Evolutionary conservation across 2,888 invertebrate species (phyloP).

Genomic region (Adineta ricciae): DNA sequence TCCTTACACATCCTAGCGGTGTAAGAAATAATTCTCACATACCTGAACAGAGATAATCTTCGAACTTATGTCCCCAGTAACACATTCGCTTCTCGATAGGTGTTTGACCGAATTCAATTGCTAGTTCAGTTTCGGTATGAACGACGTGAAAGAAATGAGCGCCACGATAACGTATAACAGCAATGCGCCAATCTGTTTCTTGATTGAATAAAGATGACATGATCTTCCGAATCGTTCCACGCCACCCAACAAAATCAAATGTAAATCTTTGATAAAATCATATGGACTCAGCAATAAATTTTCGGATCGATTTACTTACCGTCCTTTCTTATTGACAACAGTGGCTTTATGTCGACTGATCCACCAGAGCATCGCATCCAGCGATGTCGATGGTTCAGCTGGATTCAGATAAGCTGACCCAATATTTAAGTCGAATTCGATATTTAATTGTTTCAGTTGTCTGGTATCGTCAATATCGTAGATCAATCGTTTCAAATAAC

Average conservation of each 20-base stretch:
- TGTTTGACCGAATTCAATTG: background rate
- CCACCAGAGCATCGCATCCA: constrained; percentile 13
- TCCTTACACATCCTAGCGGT: too few relatives aligned
- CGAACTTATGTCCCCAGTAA: constrained; percentile 21
- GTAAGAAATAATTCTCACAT: background rate
- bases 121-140: constrained; percentile 16
- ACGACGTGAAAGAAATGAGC: background rate
- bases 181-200: background rate
- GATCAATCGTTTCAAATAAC: background rate
- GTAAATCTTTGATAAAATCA: constrained; percentile 2
- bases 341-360: background rate
- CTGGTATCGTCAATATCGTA: background rate
- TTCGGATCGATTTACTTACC: too few relatives aligned
- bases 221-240: constrained; percentile 1
- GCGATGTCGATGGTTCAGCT: background rate
- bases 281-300: too few relatives aligned
- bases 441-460: background rate
- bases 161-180: background rate
- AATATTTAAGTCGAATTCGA: constrained; percentile 6
- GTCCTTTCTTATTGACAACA: background rate
- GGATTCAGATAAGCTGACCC: constrained; percentile 7
- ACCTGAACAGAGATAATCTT: constrained; percentile 4
- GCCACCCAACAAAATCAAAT: constrained; percentile 11
- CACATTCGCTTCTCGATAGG: background rate
- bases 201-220: constrained; percentile 5